Conservation (phyloP, 1,140 invertebrate species). For the Lamellibrachia luymesi region DNA sequence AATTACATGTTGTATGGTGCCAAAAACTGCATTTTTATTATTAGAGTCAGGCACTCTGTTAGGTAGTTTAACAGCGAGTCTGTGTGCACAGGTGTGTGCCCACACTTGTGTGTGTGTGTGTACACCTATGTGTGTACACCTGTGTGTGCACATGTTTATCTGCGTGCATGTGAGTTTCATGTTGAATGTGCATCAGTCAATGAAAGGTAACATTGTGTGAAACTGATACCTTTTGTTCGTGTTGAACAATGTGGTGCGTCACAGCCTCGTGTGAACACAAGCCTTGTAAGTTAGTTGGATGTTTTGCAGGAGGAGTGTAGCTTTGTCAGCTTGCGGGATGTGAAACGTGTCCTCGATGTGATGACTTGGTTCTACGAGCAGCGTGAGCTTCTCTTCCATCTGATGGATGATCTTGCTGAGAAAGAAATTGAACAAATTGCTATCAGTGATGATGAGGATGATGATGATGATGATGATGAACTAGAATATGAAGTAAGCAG, state of each 20-base stretch:
- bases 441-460: slow-evolving; percentile 17
- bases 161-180: too few species aligned
- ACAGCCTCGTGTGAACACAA: too few species aligned
- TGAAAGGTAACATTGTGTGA: not conserved
- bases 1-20: too few species aligned
- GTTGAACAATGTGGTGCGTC: not conserved
- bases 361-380: slow-evolving; percentile 44
- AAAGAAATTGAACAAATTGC: slow-evolving; percentile 26
- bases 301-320: slow-evolving; percentile 50
- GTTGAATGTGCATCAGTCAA: not conserved
- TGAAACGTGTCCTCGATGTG: slow-evolving; percentile 44
- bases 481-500: not conserved
- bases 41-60: too few species aligned
- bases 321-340: slow-evolving; percentile 53
- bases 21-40: too few species aligned
- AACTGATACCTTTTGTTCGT: not conserved
- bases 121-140: too few species aligned
- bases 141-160: too few species aligned
- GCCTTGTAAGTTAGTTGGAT: not conserved
- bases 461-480: too few species aligned
- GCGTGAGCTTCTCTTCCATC: slow-evolving; percentile 27
- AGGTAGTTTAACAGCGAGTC: too few species aligned
- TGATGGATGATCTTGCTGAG: slow-evolving; percentile 23
- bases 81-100: too few species aligned
- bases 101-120: too few species aligned